Evolutionary conservation across 1,140 invertebrate genomes (phyloP).

Genomic region (Drosophila kurseongensis): DNA sequence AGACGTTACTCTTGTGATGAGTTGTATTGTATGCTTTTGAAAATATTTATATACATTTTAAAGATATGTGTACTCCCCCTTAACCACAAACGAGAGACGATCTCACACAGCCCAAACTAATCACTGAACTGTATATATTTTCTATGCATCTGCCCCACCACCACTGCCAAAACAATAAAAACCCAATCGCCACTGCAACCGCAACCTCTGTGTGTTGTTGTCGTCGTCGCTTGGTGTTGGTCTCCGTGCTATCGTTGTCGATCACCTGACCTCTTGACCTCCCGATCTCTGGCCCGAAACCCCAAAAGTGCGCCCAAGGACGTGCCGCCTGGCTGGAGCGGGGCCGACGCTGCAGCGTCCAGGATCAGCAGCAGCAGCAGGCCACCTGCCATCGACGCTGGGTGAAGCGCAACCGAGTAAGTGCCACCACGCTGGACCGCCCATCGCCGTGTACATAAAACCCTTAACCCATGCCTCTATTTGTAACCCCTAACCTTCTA

Average conservation of each 20-base stretch:
- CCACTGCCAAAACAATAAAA: slow-evolving; percentile 48
- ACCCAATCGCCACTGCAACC: slow-evolving; percentile 43
- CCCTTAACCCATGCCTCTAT: background rate
- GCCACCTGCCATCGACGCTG: slow-evolving; percentile 89
- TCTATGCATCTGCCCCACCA: slow-evolving; percentile 78
- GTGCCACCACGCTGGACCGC: slow-evolving; percentile 61
- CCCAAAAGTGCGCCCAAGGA: slow-evolving; percentile 88
- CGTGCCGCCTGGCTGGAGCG: slow-evolving; percentile 92
- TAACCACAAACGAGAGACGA: slow-evolving; percentile 54
- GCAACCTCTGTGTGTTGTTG: slow-evolving; percentile 54
- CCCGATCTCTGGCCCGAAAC: background rate
- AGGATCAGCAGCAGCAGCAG: slow-evolving; percentile 86
- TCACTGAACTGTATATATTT: slow-evolving; percentile 81
- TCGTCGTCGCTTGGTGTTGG: slow-evolving; percentile 62
- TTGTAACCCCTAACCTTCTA: slow-evolving; percentile 16
- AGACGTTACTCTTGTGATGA: slow-evolving; percentile 75
- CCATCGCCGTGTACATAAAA: slow-evolving; percentile 20
- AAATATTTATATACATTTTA: slow-evolving; percentile 11
- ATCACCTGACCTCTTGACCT: background rate
- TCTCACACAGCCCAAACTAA: slow-evolving; percentile 76
- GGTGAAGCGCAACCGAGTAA: slow-evolving; percentile 93
- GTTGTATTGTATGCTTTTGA: slow-evolving; percentile 77
- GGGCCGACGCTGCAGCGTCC: slow-evolving; percentile 89
- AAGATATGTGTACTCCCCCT: slow-evolving; percentile 31
- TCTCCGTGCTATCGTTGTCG: slow-evolving; percentile 67